Conservation (phyloP, 2,888 invertebrate genomes). For the Elegia similella region DNA sequence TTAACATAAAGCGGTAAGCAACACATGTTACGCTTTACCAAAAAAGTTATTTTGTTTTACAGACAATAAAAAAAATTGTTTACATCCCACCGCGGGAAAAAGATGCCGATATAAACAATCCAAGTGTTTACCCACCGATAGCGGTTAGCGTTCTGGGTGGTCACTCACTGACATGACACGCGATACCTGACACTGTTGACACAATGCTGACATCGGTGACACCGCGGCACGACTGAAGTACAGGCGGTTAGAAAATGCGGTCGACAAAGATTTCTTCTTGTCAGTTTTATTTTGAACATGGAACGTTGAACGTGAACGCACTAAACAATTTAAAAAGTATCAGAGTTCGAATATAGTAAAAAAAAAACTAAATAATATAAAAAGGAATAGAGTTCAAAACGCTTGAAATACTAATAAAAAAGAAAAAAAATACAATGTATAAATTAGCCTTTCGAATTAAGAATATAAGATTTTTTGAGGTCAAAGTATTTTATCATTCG, state of each 20-base stretch:
- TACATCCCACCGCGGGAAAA: constrained; percentile 8
- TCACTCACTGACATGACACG: constrained; percentile 19
- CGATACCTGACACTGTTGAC: constrained; percentile 28
- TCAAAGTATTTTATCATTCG: too few relatives aligned
- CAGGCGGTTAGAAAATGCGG: constrained; percentile 9
- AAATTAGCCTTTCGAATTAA: too few relatives aligned
- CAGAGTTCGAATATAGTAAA: too few relatives aligned
- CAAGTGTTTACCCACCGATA: constrained; percentile 10
- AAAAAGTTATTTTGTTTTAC: background rate
- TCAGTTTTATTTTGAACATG: background rate
- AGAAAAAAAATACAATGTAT: too few relatives aligned
- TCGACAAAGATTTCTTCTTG: background rate
- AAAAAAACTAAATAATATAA: background rate
- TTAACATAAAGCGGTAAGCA: background rate
- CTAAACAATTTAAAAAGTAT: too few relatives aligned
- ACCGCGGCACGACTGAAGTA: constrained; percentile 19
- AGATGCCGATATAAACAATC: constrained; percentile 8
- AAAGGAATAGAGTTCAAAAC: background rate
- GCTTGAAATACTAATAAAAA: too few relatives aligned
- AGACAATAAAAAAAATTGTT: background rate
- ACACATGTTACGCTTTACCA: background rate
- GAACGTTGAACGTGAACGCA: too few relatives aligned
- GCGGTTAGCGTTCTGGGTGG: constrained; percentile 23
- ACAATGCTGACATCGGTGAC: constrained; percentile 20
- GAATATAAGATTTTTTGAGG: too few relatives aligned